Base-by-base conservation (phyloP, 2,888 invertebrate genomes). In the Syrista parreyssii region DNA sequence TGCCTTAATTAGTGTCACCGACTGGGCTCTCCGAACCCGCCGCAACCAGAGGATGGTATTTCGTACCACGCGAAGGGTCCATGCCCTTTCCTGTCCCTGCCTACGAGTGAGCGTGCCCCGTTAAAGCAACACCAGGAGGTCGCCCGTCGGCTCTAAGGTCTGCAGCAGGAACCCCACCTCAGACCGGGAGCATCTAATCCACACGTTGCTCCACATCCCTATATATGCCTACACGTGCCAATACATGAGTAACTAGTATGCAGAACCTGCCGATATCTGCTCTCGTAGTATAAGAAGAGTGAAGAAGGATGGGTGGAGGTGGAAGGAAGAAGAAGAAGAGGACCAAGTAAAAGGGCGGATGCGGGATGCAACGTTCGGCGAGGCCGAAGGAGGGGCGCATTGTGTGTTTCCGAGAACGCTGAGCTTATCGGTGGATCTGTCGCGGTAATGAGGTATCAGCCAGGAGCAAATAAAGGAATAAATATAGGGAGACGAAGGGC, bases 361-460 rank as follows among this genome's bases (percentile, higher is more conserved):
- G 79, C 72, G 78, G 79, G 77, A 75, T 79, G 75, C 30, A n/a
- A 35, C 23, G 68, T n/a, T 69, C 75, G 55, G 68, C 73, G 32
- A 68, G 68, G 71, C 33, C 76, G 33, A 74, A 78, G 86, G 88
- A 86, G 87, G 88, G 88, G 89, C 87, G 86, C 89, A 91, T 91
- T 91, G 91, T 91, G 90, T 90, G 87, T 90, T 91, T 91, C 91
- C 88, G 84, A 89, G 91, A 91, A 91, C 88, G 88, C 85, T 88
- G 85, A 87, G 89, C 91, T 91, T 91, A 91, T 91, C 91, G 90
- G 88, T 87, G 89, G 89, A 91, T 91, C 91, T 91, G 91, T 91
- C 91, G 91, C 91, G 90, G 91, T 91, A 91, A 91, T 91, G 91
- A 91, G 91, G 91, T 91, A 91, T 91, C 91, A 91, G 90, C 88